Evolutionary conservation across 2,888 invertebrate genomes (phyloP).

Genomic region (Masnerella sp.): DNA sequence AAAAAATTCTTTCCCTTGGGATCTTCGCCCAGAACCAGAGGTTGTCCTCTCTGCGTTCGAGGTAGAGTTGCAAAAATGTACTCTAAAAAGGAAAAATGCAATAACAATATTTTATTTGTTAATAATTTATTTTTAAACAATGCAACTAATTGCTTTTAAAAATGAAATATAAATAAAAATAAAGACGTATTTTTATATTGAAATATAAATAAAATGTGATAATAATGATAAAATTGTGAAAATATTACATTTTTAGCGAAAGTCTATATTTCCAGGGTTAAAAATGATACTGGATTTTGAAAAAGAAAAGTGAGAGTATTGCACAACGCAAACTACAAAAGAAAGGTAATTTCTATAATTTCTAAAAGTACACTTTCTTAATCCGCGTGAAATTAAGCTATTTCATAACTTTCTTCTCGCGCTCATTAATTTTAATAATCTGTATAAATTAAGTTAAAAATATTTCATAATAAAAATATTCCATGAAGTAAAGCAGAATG

Average conservation of each 20-base stretch:
- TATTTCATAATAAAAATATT: too few species aligned
- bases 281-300: too few species aligned
- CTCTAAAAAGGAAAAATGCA: constrained; percentile 79
- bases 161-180: too few species aligned
- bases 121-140: background rate
- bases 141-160: too few species aligned
- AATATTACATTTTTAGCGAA: background rate
- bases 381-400: background rate
- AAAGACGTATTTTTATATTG: too few species aligned
- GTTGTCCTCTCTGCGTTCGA: constrained; percentile 95
- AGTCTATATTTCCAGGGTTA: too few species aligned
- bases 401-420: constrained; percentile 15
- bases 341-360: constrained; percentile 21
- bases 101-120: background rate
- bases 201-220: too few species aligned
- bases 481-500: too few species aligned
- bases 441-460: too few species aligned
- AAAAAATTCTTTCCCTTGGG: constrained; percentile 98
- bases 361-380: constrained; percentile 36
- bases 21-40: constrained; percentile 95
- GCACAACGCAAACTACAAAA: constrained; percentile 12
- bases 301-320: background rate
- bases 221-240: too few species aligned
- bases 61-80: constrained; percentile 96
- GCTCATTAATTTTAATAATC: background rate